Base-by-base conservation (phyloP, 2,888 invertebrate genomes). In the Lasioglossum vierecki region DNA sequence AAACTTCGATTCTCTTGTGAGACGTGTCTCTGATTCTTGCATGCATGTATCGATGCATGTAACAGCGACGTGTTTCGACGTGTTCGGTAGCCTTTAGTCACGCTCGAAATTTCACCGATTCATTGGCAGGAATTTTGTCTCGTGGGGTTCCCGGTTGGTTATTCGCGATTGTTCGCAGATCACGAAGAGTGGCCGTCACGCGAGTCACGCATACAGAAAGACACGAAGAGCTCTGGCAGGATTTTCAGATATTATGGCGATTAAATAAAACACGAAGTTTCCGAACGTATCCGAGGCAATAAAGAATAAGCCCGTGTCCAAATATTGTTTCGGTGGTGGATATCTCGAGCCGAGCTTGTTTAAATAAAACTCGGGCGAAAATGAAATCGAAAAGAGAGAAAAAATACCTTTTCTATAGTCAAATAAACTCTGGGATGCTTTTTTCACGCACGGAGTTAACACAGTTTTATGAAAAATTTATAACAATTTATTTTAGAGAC, bases 191-290 rank as follows among this genome's bases (percentile, higher is more conserved):
- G 30, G 26, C 22, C 22, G 76, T 80, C 76, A 80, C 70, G 79
- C 70, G 70, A 82, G 49, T n/a, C 13, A 11, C 15, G 22, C 35
- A 44, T 60, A 41, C 2, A 39, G n/a, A 46, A 49, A 35, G 46
- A 68, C 76, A 44, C 35, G 76, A 44, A 66, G 15, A 11, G 46
- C 53, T 6, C 46, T 22, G 9, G 22, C 26, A 46, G 35, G 46
- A 79, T 76, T 79, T 76, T 53, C 26, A 66, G 39, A 77, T 39
- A 57, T 77, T 70, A 15, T 60, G 46, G 22, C 30, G 68, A 66
- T 44, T 46, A 68, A 77, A 73, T 22, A 41, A 11, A 8, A 8
- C 60, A 30, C 30, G 15, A 30, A 0, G 26, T 15, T 30, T 30
- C 4, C 30, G 30, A 63, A 63, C 15, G 26, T 13, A 30, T 4